Conservation (phyloP, 1,140 invertebrate species). For the Coelopa frigida region DNA sequence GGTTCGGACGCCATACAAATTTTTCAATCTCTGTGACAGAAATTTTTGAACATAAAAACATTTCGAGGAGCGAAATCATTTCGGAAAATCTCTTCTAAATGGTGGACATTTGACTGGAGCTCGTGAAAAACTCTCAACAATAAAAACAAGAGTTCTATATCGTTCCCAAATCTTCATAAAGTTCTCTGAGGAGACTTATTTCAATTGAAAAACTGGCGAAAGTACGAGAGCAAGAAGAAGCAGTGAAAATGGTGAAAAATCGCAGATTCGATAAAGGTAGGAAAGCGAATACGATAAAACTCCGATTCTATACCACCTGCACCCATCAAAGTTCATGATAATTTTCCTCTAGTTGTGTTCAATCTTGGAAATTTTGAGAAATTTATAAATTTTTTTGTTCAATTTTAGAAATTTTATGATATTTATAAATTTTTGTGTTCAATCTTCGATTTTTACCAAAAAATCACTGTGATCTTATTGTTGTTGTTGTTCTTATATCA, state of each 20-base stretch:
- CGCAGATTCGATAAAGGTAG: conserved; percentile 14
- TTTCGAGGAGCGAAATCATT: background rate
- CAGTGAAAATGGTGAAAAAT: conserved; percentile 14
- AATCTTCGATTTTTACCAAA: background rate
- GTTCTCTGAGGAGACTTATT: background rate
- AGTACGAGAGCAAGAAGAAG: background rate
- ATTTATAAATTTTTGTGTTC: background rate
- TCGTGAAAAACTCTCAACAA: background rate
- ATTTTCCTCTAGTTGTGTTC: background rate
- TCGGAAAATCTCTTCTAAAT: background rate
- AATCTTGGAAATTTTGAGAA: background rate
- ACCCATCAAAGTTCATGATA: conserved; percentile 6
- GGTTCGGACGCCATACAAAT: no score
- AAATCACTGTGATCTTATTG: no score
- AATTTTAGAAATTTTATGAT: background rate
- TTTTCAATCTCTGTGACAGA: no score
- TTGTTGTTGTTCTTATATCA: no score
- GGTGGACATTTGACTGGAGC: background rate
- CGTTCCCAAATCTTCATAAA: background rate
- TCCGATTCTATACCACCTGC: no score
- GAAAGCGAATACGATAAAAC: no score
- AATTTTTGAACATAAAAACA: no score
- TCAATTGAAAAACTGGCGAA: background rate
- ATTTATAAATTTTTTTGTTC: background rate
- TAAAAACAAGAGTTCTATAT: background rate